Evolutionary conservation across 2,797 vertebrate genomes (phyloP).

Genomic region (Propithecus deckenii): DNA sequence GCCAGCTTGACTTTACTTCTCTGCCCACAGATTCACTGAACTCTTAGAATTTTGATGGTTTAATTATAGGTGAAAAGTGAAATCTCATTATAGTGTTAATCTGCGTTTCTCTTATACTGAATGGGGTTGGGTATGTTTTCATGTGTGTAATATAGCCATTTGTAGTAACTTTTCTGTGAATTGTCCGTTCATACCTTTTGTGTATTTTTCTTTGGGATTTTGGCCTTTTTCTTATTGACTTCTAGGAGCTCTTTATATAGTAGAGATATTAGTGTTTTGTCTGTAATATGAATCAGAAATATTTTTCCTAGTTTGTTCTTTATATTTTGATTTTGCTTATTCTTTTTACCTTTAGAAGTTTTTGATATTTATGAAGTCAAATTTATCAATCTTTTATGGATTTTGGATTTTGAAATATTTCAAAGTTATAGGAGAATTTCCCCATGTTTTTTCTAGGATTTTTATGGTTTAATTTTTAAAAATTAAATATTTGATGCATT

Average conservation of each 20-base stretch:
- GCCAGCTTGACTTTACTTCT: neutral
- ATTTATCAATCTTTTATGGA: neutral
- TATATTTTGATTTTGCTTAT: neutral
- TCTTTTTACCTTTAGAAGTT: neutral
- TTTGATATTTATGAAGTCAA: neutral
- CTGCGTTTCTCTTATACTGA: neutral
- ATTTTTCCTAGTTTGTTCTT: neutral
- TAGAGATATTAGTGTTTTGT: neutral
- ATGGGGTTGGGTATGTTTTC: neutral
- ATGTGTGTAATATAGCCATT: neutral
- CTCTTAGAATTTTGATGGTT: neutral
- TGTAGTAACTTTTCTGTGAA: neutral
- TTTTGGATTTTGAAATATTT: conserved; percentile 7
- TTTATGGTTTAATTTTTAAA: neutral
- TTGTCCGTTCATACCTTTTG: neutral
- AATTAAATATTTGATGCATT: neutral
- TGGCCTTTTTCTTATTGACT: neutral
- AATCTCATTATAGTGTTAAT: neutral
- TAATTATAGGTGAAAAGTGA: neutral
- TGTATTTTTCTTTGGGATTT: neutral
- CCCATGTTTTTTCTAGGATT: neutral
- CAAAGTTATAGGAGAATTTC: neutral
- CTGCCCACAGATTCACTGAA: neutral
- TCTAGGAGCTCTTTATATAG: neutral
- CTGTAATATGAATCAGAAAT: neutral